phyloP scores from a whole-genome alignment of 2,113 vertebrate genomes.

The Clupea harengus region DNA sequence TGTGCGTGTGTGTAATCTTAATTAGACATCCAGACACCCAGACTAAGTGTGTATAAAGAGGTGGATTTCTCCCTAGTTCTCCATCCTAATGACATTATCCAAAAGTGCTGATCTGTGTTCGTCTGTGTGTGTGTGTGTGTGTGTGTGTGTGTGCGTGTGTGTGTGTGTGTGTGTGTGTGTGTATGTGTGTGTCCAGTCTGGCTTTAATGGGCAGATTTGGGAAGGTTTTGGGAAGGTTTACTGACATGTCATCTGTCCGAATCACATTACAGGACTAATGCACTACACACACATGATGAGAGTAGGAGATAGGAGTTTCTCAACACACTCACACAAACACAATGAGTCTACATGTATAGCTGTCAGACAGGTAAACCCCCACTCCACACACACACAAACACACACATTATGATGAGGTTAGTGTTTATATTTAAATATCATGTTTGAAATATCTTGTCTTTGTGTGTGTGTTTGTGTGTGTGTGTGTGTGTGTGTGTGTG shows the following conservation, averaged over 20 bases:
- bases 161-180: neutral
- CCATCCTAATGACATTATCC: constrained; percentile 44
- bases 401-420: neutral
- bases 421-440: too few relatives aligned
- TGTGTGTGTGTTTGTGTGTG: too few relatives aligned
- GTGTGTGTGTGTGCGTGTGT: constrained; percentile 18
- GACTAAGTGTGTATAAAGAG: neutral
- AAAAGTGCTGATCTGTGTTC: constrained; percentile 30
- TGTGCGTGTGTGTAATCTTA: neutral
- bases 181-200: constrained; percentile 14
- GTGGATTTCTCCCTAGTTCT: neutral
- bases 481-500: too few relatives aligned
- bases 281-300: neutral
- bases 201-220: neutral
- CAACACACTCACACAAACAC: constrained; percentile 24
- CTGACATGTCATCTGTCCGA: neutral
- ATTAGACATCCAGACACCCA: neutral
- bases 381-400: neutral
- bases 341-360: neutral
- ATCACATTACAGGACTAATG: neutral
- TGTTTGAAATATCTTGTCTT: too few relatives aligned
- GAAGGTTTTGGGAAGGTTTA: neutral
- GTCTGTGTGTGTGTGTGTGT: constrained; percentile 34
- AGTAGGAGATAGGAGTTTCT: neutral
- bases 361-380: neutral